These are phyloP conservation scores for Nebria ingens DNA, from an alignment of 1,140 invertebrate genomes.

Conservation along the genomic window DNA sequence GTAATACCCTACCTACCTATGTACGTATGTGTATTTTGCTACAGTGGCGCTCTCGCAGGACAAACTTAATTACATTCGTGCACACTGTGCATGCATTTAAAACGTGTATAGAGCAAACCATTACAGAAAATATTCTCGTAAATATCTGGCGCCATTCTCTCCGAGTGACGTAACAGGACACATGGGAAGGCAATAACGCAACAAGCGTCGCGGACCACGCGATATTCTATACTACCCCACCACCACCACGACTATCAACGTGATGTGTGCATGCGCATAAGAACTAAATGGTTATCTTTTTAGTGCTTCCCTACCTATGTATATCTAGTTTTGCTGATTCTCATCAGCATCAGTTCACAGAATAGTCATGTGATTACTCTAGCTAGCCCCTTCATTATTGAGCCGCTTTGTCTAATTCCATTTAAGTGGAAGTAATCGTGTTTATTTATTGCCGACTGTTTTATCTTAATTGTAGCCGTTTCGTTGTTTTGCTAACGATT, in stretches of 20 bases:
- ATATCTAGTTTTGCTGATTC: not conserved
- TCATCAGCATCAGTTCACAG: not conserved
- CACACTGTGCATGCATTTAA: no score
- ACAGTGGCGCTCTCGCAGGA: no score
- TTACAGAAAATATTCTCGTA: not conserved
- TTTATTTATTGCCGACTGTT: slow-evolving; percentile 5
- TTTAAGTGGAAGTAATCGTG: slow-evolving; percentile 9
- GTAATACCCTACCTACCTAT: no score
- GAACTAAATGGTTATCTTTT: no score
- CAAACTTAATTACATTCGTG: not conserved
- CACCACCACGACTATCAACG: no score
- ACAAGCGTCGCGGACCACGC: not conserved
- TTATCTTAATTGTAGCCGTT: slow-evolving; percentile 7
- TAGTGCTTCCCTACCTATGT: not conserved
- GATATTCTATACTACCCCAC: no score
- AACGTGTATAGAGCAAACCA: not conserved
- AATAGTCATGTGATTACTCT: not conserved
- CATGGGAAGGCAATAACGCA: not conserved
- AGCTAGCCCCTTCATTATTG: not conserved
- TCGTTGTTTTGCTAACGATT: slow-evolving; percentile 2
- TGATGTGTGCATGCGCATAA: no score
- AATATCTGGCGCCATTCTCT: not conserved
- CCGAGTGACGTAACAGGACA: not conserved
- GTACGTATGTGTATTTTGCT: no score
- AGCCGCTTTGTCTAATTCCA: slow-evolving; percentile 3